Conservation (phyloP, 1,140 invertebrate genomes). For the Drosophila tristis region DNA sequence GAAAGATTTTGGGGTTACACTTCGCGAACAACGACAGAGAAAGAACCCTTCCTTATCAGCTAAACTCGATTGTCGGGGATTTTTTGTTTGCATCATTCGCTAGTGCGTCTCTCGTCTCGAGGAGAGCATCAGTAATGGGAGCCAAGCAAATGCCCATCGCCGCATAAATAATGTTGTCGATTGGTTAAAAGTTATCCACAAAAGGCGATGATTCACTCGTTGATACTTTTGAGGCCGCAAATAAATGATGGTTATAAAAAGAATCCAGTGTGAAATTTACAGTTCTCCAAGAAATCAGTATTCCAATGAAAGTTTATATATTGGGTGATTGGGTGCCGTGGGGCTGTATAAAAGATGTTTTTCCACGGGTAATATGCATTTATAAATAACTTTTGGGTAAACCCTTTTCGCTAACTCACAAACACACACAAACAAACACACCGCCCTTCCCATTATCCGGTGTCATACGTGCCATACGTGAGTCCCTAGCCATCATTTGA, state of each 20-base stretch:
- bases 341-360: not conserved
- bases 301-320: not conserved
- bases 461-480: too few species aligned
- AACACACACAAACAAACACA: not conserved
- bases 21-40: not conserved
- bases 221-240: slow-evolving; percentile 11
- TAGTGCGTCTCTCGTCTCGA: too few species aligned
- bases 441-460: too few species aligned
- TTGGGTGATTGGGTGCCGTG: too few species aligned
- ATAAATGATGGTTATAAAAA: slow-evolving; percentile 29
- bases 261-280: slow-evolving; percentile 25
- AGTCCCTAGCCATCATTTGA: slow-evolving; percentile 26
- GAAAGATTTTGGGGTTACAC: not conserved
- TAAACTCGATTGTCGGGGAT: too few species aligned
- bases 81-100: too few species aligned
- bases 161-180: not conserved
- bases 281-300: slow-evolving; percentile 41
- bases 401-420: slow-evolving; percentile 11
- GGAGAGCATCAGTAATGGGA: too few species aligned
- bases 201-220: slow-evolving; percentile 29
- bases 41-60: too few species aligned
- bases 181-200: slow-evolving; percentile 13
- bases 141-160: too few species aligned
- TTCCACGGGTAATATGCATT: slow-evolving; percentile 10
- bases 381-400: slow-evolving; percentile 11